Conservation (phyloP, 2,797 vertebrate genomes). For the Sebastes cheni region DNA sequence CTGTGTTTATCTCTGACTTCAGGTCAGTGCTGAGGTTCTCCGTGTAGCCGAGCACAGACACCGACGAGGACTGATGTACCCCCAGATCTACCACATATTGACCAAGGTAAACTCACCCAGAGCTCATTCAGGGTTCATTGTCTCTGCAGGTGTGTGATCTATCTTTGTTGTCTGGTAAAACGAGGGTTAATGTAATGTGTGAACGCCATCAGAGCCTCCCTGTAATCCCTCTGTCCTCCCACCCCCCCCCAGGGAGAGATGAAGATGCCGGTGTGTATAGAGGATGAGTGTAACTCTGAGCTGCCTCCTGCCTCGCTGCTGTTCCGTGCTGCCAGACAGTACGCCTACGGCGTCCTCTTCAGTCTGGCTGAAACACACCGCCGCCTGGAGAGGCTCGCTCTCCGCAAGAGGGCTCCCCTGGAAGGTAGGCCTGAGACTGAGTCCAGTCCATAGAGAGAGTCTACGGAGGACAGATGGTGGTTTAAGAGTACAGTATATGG, state of each 20-base stretch:
- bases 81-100: conserved; percentile 93
- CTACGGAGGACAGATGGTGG: neutral
- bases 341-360: conserved; percentile 92
- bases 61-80: conserved; percentile 93
- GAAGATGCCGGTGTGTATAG: conserved; percentile 94
- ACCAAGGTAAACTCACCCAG: conserved; percentile 81
- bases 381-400: conserved; percentile 88
- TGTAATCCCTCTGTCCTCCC: neutral
- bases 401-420: conserved; percentile 86
- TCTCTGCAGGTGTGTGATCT: neutral
- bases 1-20: neutral
- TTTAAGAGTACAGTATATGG: neutral
- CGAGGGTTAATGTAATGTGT: neutral
- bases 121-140: neutral
- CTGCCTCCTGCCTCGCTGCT: conserved; percentile 90
- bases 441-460: neutral
- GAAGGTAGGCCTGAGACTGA: conserved; percentile 76
- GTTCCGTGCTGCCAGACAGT: conserved; percentile 90
- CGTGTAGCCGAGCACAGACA: conserved; percentile 93
- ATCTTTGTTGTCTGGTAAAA: neutral
- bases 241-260: conserved; percentile 86
- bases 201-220: neutral
- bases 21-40: conserved; percentile 90
- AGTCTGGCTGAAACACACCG: conserved; percentile 92
- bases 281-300: conserved; percentile 92